phyloP scores from a whole-genome alignment of 2,888 invertebrate genomes.

The Julus scandinavius region DNA sequence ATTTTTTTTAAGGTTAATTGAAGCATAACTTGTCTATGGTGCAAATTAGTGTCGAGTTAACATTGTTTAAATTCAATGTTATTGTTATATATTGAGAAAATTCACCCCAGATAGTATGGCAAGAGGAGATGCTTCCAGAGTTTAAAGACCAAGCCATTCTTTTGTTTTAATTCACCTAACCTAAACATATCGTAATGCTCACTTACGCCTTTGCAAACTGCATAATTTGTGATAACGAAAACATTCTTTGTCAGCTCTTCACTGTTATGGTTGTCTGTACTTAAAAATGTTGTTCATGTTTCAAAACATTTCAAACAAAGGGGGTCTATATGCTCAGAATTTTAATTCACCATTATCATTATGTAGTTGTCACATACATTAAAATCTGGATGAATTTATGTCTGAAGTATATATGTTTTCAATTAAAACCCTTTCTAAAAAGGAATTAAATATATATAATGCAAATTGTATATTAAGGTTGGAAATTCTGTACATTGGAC shows the following conservation, averaged over 20 bases:
- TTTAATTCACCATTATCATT: too few relatives aligned
- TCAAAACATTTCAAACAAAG: neutral
- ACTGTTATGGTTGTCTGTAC: neutral
- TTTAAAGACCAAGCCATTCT: neutral
- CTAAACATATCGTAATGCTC: neutral
- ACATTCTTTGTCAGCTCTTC: neutral
- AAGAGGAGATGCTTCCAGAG: too few relatives aligned
- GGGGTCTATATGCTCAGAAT: neutral
- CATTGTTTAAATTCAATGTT: neutral
- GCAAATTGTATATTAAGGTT: too few relatives aligned
- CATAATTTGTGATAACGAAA: neutral
- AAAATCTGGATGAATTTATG: too few relatives aligned
- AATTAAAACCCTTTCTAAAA: too few relatives aligned
- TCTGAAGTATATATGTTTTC: too few relatives aligned
- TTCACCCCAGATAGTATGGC: too few relatives aligned
- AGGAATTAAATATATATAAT: too few relatives aligned
- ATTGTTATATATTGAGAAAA: neutral
- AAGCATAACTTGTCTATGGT: neutral
- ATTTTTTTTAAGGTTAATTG: neutral
- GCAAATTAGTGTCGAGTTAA: neutral
- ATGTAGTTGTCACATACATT: too few relatives aligned
- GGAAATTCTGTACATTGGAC: too few relatives aligned
- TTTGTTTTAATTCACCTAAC: neutral
- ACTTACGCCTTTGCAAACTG: slow-evolving; percentile 16
- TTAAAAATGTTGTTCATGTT: neutral